Conservation (phyloP, 2,888 invertebrate species). For the Eupeodes luniger region DNA sequence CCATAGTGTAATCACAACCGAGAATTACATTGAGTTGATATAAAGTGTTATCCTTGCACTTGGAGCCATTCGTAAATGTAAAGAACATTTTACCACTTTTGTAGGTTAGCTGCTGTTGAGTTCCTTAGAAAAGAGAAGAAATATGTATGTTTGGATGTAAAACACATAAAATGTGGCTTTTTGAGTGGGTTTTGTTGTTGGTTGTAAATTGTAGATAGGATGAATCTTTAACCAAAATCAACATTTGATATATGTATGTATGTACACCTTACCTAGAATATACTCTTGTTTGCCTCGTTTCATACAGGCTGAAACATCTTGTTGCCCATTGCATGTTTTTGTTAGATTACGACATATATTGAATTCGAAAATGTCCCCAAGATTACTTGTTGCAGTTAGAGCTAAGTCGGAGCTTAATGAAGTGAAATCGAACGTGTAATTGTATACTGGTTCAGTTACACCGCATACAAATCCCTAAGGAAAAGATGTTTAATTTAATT, state of each 20-base stretch:
- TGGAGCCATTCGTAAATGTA: conserved; percentile 80
- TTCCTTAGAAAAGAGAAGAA: conserved; percentile 78
- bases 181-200: neutral
- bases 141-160: neutral
- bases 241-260: conserved; percentile 3
- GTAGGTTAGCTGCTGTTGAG: conserved; percentile 81
- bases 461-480: conserved; percentile 79
- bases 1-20: conserved; percentile 82
- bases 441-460: conserved; percentile 82
- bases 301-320: conserved; percentile 82
- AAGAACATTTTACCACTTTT: conserved; percentile 82
- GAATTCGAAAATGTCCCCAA: conserved; percentile 81
- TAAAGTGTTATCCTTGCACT: conserved; percentile 79
- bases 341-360: conserved; percentile 82
- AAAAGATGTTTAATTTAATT: neutral
- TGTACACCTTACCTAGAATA: conserved; percentile 80
- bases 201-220: neutral
- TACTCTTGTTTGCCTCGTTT: conserved; percentile 80
- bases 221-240: conserved; percentile 35
- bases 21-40: conserved; percentile 80
- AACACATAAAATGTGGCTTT: neutral
- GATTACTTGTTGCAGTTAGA: conserved; percentile 78
- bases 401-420: conserved; percentile 81
- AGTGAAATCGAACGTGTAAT: conserved; percentile 81
- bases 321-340: conserved; percentile 80